Evolutionary conservation across 2,888 invertebrate species (phyloP), one percentile per base, ranked within the genome.

Genomic region (Nudaria mundana): DNA sequence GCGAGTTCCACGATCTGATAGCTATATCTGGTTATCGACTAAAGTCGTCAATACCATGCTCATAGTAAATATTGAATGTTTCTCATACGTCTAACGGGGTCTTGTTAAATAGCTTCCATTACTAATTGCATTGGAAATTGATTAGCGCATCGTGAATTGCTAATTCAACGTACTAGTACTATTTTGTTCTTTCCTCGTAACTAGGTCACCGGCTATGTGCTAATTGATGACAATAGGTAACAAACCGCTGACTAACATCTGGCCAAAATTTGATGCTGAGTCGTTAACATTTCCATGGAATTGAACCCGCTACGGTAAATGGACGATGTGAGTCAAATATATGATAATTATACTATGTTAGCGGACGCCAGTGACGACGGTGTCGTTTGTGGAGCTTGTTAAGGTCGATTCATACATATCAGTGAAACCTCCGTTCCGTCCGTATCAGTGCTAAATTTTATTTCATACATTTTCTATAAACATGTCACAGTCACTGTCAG

Each of bases 81-180:
- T 44, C 41, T 37, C 42, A 36, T 52, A 56, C 44, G 42, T 49
- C 53, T 60, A 57, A 57, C 63, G 51, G 32, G 33, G 40, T 56
- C 63, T 64, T 52, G 70, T 68, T 66, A 63, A 67, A 65, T 54
- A 44, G 49, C 49, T 66, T 63, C 56, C 50, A 47, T 52, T 54
- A 65, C 74, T 77, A 77, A 77, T 78, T 76, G 70, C 71, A 62
- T 72, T 63, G 71, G 64, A 63, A 63, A 59, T 66, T 77, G 68
- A 76, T 83, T 83, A 84, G 73, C 68, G 55, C 44, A 46, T 48
- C 59, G 72, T 71, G 67, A 80, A 83, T 71, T 76, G 71, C 68
- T 76, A 79, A 82, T 78, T 79, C 81, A 73, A 75, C 49, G 69
- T 66, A 66, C 20, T 29, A 71, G 69, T 66, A 66, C 20, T 29